Evolutionary conservation across 2,113 vertebrate genomes (phyloP), one percentile per base, ranked within the genome.

Genomic region (Sialia sialis): DNA sequence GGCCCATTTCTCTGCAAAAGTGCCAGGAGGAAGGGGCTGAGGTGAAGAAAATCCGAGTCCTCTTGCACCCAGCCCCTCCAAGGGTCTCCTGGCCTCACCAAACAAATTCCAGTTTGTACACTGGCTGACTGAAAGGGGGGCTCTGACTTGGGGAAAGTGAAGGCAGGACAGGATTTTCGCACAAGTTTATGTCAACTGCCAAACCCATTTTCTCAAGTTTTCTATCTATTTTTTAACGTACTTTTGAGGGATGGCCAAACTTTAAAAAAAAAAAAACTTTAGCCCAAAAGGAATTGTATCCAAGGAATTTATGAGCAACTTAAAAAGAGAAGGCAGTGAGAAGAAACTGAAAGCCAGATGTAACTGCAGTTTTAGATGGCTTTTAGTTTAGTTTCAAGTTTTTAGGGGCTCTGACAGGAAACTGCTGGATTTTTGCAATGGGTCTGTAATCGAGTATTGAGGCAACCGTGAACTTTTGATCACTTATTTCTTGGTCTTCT

Each of bases 241-340:
- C 70, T 92, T 93, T 89, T 93, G 95, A 95, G 89, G 58, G 48
- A 39, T 46, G 55, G 83, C 91, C 87, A 91, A 94, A 94, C 51
- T 16, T 15, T 26, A 70, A 49, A 49, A 49, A 46, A 49, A 49
- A 25, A 48, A 84, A 84, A 54, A 56, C 68, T 87, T 82, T 39
- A 82, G 83, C 89, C 89, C 83, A 23, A 87, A 46, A 94, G 95
- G 94, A 93, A 82, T 90, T 86, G 72, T 69, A 87, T 90, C 94
- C 90, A 52, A 90, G 84, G 90, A 89, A 95, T 97, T 96, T 96
- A 94, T 82, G 91, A 97, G 94, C 89, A 36, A 93, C 84, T 95
- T 96, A 66, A 96, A 91, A 90, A 83, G 95, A 89, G 80, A 63
- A 89, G 85, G 95, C 90, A 94, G 76, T 2, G 66, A 89, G 91